These are phyloP conservation scores for Microtus richardsoni DNA, from an alignment of 2,113 vertebrate genomes.

Conservation along the genomic window DNA sequence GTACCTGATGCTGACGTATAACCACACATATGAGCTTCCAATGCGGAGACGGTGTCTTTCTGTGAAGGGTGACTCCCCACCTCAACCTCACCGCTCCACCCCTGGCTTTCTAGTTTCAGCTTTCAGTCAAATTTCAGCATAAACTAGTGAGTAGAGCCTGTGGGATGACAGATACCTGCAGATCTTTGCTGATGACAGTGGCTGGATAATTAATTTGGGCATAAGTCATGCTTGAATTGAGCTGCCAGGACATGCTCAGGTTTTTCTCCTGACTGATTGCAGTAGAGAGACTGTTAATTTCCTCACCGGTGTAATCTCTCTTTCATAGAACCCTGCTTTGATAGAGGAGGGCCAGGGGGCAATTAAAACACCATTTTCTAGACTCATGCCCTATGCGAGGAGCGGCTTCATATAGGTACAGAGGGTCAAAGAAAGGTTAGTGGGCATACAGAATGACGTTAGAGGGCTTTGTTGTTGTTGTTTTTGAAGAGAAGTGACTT, in stretches of 20 bases:
- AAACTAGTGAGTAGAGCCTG: background rate
- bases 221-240: constrained; percentile 17
- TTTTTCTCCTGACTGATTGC: constrained; percentile 1
- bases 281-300: constrained; percentile 24
- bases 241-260: background rate
- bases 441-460: background rate
- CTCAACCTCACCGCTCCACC: too few species aligned
- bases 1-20: background rate
- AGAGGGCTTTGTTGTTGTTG: background rate
- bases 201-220: constrained; percentile 41
- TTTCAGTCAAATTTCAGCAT: constrained; percentile 24
- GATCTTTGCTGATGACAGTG: constrained; percentile 49
- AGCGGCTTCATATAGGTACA: background rate
- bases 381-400: background rate
- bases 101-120: constrained; percentile 30
- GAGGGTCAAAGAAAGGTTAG: background rate
- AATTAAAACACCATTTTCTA: constrained; percentile 19
- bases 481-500: background rate
- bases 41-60: background rate
- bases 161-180: constrained; percentile 30
- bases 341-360: background rate
- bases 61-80: background rate
- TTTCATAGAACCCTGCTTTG: background rate
- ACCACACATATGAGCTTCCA: background rate
- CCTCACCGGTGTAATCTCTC: background rate